Evolutionary conservation across 2,797 vertebrate genomes (phyloP).

Genomic region (Capromys pilorides): DNA sequence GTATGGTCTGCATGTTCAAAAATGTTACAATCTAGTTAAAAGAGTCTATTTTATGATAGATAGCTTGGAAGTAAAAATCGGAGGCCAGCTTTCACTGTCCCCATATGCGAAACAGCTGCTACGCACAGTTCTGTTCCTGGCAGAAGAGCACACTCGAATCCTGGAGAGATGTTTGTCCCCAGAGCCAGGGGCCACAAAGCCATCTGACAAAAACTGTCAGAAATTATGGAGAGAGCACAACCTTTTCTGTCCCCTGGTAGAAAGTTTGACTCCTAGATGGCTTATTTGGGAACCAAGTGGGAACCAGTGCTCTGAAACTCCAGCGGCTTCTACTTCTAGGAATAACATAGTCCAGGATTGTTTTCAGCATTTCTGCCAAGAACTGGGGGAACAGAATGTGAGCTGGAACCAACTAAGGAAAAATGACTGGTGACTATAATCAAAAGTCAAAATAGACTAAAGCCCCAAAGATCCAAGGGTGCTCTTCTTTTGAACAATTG

Average conservation of each 20-base stretch:
- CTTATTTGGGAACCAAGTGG: background rate
- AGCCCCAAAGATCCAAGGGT: background rate
- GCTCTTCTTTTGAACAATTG: background rate
- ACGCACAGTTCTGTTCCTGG: conserved; percentile 45
- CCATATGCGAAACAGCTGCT: conserved; percentile 47
- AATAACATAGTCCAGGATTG: background rate
- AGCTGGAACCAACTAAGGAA: conserved; percentile 10
- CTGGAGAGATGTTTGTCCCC: background rate
- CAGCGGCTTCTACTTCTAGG: background rate
- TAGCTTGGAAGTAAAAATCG: conserved; percentile 54
- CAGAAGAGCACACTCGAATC: background rate
- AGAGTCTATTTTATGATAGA: background rate
- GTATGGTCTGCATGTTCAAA: background rate
- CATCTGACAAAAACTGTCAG: background rate
- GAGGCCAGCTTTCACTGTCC: background rate
- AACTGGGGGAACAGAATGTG: background rate
- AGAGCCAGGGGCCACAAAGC: conserved; percentile 11
- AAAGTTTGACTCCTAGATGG: conserved; percentile 38
- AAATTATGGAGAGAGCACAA: background rate
- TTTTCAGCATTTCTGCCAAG: background rate
- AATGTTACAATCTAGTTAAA: too few relatives aligned
- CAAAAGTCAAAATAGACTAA: background rate
- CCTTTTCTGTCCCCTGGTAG: conserved; percentile 26
- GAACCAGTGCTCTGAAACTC: conserved; percentile 5
- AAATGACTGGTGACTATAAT: background rate